Conservation (phyloP, 2,888 invertebrate genomes). For the Eurytoma adleriae region DNA sequence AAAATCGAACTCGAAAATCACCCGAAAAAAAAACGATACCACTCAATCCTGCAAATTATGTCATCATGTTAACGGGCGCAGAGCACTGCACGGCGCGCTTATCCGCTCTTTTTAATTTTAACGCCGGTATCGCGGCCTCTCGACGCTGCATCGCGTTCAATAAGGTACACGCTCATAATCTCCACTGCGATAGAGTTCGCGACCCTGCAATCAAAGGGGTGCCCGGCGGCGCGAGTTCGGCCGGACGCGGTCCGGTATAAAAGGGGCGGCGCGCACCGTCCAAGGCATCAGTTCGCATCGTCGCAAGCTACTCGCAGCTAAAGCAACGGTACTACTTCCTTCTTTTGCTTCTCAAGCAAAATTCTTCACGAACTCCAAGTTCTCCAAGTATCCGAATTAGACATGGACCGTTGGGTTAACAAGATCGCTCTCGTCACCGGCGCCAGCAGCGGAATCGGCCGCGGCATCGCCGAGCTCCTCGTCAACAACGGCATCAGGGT, state of each 20-base stretch:
- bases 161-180: not conserved
- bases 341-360: not conserved
- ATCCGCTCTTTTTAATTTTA: too few relatives aligned
- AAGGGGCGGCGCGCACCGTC: not conserved
- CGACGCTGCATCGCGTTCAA: not conserved
- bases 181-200: not conserved
- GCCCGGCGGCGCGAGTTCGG: not conserved
- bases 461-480: conserved; percentile 71
- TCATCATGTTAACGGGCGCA: too few relatives aligned
- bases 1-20: too few relatives aligned
- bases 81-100: too few relatives aligned
- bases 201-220: conserved; percentile 4
- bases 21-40: too few relatives aligned
- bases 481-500: conserved; percentile 76
- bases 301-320: not conserved
- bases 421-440: conserved; percentile 77
- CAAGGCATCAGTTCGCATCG: conserved; percentile 18
- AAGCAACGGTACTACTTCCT: not conserved
- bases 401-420: conserved; percentile 75
- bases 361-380: conserved; percentile 7
- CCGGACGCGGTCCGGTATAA: conserved; percentile 9
- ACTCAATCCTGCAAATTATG: too few relatives aligned
- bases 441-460: conserved; percentile 76
- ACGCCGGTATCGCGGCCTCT: not conserved
- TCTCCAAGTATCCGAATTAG: not conserved